Evolutionary conservation across 2,113 vertebrate species (phyloP).

Genomic region (Oreochromis aureus): DNA sequence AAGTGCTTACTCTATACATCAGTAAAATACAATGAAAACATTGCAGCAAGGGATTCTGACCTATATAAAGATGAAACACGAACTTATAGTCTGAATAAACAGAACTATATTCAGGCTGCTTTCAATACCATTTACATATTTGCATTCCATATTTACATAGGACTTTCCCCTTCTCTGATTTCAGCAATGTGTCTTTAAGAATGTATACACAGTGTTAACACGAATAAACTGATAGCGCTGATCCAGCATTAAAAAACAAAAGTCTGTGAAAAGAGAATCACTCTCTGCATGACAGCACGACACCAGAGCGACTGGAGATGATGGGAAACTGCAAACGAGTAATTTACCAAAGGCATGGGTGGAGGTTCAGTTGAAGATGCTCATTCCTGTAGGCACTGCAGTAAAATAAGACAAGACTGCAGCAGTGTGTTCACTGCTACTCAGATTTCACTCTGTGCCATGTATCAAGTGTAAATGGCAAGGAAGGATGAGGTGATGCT

Average conservation of each 20-base stretch:
- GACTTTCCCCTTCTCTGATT: not conserved
- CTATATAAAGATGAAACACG: not conserved
- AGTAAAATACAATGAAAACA: not conserved
- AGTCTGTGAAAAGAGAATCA: not conserved
- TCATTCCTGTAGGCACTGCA: not conserved
- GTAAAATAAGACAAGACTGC: not conserved
- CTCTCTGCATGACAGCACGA: not conserved
- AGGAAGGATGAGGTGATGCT: not conserved
- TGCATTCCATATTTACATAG: not conserved
- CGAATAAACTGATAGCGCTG: not conserved
- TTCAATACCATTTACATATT: not conserved
- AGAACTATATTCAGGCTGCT: not conserved
- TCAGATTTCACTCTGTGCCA: not conserved
- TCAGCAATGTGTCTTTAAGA: not conserved
- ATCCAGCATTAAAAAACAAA: not conserved
- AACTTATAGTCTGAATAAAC: not conserved
- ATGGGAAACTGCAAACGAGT: not conserved
- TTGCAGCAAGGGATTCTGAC: not conserved
- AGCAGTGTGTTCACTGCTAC: not conserved
- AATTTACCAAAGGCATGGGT: conserved; percentile 4
- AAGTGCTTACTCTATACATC: not conserved
- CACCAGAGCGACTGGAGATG: conserved; percentile 1
- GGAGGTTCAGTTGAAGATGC: not conserved
- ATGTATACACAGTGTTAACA: not conserved
- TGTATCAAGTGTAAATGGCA: not conserved